Evolutionary conservation across 2,888 invertebrate genomes (phyloP), one percentile per base, ranked within the genome.

Genomic region (Lycophotia porphyrea): DNA sequence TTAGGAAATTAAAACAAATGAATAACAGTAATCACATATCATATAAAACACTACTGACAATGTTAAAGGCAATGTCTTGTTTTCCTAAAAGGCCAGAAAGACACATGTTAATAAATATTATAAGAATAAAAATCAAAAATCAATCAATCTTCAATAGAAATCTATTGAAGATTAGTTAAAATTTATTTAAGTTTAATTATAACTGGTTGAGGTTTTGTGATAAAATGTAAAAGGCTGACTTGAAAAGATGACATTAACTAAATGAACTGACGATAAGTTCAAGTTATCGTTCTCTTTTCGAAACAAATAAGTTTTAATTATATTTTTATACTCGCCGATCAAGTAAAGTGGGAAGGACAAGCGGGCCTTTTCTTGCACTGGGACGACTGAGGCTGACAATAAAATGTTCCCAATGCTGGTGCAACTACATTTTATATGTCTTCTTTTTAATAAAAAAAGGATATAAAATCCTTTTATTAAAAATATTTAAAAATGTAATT

Each of bases 241-340:
- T 88, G 84, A 88, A 89, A 89, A 71, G 87, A 74, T 74, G 72
- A 88, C 89, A 76, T 80, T 68, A 84, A 85, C 47, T 27, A 18
- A 52, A 27, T 24, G 24, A 9, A 18, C 24, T 42, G 9, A n/a
- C 39, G 21, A 55, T 11, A 18, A 66, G 4, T 34, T 36, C 15
- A 44, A 36, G 76, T 86, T 87, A 82, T 76, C 61, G 89, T 89
- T 84, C 79, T 80, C 81, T 78, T 88, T 89, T 89, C 85, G 89
- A 87, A 69, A 67, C 52, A 60, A 69, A 36, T 15, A 24, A 39
- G 21, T 24, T 21, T 24, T 5, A 15, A 11, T 7, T 0, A n/a
- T 66, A 21, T 34, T 60, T 60, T 13, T n/a, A n/a, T 27, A 55
- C n/a, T n/a, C n/a, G n/a, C n/a, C n/a, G 31, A 58, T 31, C 18